Evolutionary conservation across 1,140 invertebrate genomes (phyloP), one percentile per base, ranked within the genome.

Genomic region (Chironomus striatipennis): DNA sequence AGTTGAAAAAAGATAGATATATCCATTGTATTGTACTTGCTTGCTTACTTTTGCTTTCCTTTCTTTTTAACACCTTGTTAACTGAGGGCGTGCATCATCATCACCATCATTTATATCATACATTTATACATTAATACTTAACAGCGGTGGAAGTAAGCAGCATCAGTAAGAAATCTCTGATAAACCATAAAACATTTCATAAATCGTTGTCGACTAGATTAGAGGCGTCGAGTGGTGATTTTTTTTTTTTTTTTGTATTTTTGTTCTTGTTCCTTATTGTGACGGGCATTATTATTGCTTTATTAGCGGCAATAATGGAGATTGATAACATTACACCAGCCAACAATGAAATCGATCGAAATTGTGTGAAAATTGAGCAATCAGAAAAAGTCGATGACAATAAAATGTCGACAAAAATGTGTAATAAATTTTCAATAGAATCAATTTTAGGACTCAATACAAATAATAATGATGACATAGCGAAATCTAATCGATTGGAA

Each of bases 391-490:
- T 57, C 24, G 47, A 57, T 15, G 9, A 47, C 43, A 47, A 47
- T 15, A 47, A 47, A 57, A 57, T n/a, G 47, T n/a, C 47, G n/a
- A 20, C 65, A 20, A 70, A 20, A 70, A 18, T 20, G 17, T 18
- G 65, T 18, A 21, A 70, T 70, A 70, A 70, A 21, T 70, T 70
- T 70, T 70, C 65, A 21, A 70, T 70, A 5, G 65, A 70, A 20
- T 20, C 17, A 8, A 70, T 70, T 70, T 70, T 70, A 21, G 65
- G 65, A 70, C 20, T 70, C 9, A 57, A 57, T 57, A 2, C 10
- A 57, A 2, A n/a, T 57, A 2, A n/a, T 57, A n/a, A 57, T n/a
- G 47, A 57, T 57, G 47, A 12, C 47, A 57, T 10, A n/a, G n/a
- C 47, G 5, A 70, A 70, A 21, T 20, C 7, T 18, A 70, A 20